These are phyloP conservation scores for Melanchra persicariae DNA, from an alignment of 2,888 invertebrate genomes.

Conservation along the genomic window DNA sequence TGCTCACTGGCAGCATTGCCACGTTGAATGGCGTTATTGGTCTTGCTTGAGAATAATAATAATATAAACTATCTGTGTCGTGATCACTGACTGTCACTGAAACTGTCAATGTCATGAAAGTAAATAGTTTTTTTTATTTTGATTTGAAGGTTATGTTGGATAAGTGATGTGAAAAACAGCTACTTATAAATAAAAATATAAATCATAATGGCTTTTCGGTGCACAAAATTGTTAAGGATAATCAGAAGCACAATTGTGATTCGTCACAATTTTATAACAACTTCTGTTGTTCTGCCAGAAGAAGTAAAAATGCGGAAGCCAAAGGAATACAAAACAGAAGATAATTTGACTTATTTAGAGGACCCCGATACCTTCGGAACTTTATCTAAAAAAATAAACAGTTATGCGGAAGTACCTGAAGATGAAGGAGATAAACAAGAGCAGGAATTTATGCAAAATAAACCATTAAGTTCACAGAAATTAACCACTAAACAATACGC, in stretches of 20 bases:
- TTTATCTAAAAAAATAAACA: conserved; percentile 72
- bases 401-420: conserved; percentile 74
- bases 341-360: conserved; percentile 78
- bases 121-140: background rate
- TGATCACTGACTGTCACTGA: no score
- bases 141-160: conserved; percentile 33
- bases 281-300: conserved; percentile 61
- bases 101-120: background rate
- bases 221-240: conserved; percentile 71
- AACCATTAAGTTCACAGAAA: conserved; percentile 87
- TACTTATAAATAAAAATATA: conserved; percentile 40
- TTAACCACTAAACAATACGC: conserved; percentile 92
- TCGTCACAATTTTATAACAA: conserved; percentile 70
- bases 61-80: no score
- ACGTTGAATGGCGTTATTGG: no score
- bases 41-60: no score
- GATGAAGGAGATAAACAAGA: conserved; percentile 92
- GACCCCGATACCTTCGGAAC: conserved; percentile 92
- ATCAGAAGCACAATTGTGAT: conserved; percentile 67
- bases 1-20: no score
- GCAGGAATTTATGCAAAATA: conserved; percentile 89
- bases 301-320: conserved; percentile 65
- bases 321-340: conserved; percentile 79
- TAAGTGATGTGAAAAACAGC: background rate
- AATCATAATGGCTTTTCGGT: conserved; percentile 76